These are phyloP conservation scores for Tipula helvola DNA, from an alignment of 2,888 invertebrate genomes.

Conservation along the genomic window DNA sequence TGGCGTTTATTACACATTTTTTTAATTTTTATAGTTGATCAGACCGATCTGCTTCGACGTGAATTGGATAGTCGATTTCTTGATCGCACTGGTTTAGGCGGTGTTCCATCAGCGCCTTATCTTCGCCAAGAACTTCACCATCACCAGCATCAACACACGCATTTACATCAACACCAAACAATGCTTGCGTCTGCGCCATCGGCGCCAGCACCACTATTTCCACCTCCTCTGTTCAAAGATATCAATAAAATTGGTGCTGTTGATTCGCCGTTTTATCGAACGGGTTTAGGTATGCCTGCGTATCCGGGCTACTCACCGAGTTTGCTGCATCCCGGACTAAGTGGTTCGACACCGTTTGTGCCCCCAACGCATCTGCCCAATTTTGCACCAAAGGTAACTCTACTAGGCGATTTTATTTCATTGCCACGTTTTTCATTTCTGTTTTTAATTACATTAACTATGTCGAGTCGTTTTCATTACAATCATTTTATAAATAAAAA, in stretches of 20 bases:
- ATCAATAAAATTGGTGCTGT: conserved; percentile 71
- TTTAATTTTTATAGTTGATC: conserved; percentile 39
- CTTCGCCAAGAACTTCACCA: conserved; percentile 82
- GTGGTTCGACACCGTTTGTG: conserved; percentile 72
- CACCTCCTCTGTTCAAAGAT: conserved; percentile 72
- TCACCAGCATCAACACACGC: conserved; percentile 86
- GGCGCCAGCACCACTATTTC: conserved; percentile 38
- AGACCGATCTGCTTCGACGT: conserved; percentile 73
- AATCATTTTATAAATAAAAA: background rate
- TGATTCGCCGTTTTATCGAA: conserved; percentile 69
- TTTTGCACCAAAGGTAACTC: conserved; percentile 72
- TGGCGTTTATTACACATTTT: background rate
- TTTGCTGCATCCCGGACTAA: conserved; percentile 63
- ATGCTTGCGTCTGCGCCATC: conserved; percentile 50
- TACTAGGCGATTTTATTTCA: background rate
- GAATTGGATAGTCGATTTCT: conserved; percentile 84
- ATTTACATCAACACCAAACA: conserved; percentile 77
- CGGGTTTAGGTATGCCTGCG: conserved; percentile 52
- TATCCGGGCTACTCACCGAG: conserved; percentile 70
- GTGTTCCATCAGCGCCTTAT: conserved; percentile 39
- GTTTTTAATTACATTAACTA: background rate
- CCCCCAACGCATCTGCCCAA: conserved; percentile 77
- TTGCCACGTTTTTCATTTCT: background rate
- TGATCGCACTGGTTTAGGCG: conserved; percentile 63
- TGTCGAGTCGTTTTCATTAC: background rate